Percentiles rank a stretch among this genome's conserved stretches.
Evolutionary conservation across 2,113 vertebrate genomes (phyloP).

Genomic region (Vulpes lagopus): DNA sequence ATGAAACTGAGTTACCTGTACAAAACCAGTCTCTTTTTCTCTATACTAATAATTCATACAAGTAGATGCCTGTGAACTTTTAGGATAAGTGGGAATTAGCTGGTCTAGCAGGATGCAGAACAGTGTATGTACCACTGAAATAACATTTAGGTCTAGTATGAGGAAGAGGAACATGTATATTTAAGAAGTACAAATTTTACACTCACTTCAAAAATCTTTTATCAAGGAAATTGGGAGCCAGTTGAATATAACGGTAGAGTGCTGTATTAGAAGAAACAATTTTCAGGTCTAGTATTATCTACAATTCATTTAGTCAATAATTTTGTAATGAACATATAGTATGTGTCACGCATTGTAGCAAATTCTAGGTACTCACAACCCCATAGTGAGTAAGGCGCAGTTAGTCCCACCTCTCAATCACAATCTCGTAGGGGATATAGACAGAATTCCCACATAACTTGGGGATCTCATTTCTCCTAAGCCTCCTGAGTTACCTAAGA

Average conservation of each 20-base stretch:
- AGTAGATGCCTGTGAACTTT: neutral
- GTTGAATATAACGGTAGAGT: neutral
- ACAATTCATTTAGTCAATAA: neutral
- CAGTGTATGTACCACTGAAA: neutral
- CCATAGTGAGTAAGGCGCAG: neutral
- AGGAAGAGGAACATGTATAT: neutral
- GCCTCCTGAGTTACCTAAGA: neutral
- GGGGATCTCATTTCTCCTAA: neutral
- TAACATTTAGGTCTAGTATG: neutral
- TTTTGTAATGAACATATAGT: neutral
- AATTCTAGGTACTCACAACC: neutral
- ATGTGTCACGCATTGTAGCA: neutral
- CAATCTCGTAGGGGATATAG: neutral
- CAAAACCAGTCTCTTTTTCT: neutral
- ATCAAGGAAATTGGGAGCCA: neutral
- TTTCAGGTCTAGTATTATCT: conserved; percentile 19
- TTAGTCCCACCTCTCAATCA: neutral
- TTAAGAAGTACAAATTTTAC: conserved; percentile 43
- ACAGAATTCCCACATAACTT: neutral
- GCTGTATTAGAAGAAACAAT: neutral
- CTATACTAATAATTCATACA: neutral
- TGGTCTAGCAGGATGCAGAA: neutral
- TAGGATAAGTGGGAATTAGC: neutral
- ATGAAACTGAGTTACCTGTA: neutral
- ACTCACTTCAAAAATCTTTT: conserved; percentile 3